Conservation (phyloP, 1,140 invertebrate genomes). For the Ceratina australensis region DNA sequence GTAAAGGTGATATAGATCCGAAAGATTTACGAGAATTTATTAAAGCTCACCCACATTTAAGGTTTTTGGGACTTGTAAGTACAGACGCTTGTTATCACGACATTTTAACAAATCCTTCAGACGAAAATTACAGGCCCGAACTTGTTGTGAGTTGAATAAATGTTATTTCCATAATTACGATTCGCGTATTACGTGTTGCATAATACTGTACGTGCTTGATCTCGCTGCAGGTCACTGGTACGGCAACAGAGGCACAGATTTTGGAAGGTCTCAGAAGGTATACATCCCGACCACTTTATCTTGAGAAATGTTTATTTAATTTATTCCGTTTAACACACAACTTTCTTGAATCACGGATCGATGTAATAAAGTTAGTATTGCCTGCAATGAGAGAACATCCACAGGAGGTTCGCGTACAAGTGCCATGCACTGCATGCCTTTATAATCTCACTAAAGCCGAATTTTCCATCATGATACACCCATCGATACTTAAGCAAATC, state of each 20-base stretch:
- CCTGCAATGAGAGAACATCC: conserved; percentile 85
- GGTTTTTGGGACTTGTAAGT: conserved; percentile 84
- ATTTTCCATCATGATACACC: conserved; percentile 85
- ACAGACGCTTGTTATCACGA: conserved; percentile 82
- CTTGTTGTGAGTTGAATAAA: conserved; percentile 77
- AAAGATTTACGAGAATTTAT: conserved; percentile 80
- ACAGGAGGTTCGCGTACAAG: conserved; percentile 85
- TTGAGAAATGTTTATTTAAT: conserved; percentile 87
- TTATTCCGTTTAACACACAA: conserved; percentile 85
- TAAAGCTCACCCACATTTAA: conserved; percentile 78
- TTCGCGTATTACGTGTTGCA: no score
- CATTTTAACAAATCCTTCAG: conserved; percentile 79
- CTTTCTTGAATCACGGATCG: conserved; percentile 82
- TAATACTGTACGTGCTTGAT: conserved; percentile 5
- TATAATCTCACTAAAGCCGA: conserved; percentile 89
- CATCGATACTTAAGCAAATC: conserved; percentile 83
- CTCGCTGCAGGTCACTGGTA: conserved; percentile 82
- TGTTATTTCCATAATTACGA: no score
- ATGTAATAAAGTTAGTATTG: conserved; percentile 87
- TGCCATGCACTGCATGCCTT: conserved; percentile 90
- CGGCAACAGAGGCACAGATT: conserved; percentile 83
- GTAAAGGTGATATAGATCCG: conserved; percentile 81
- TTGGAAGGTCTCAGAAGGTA: conserved; percentile 84
- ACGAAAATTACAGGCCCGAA: conserved; percentile 76
- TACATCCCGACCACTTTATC: conserved; percentile 81